These are phyloP conservation scores for Antheraea assamensis DNA, from an alignment of 2,888 invertebrate species.

Conservation along the genomic window DNA sequence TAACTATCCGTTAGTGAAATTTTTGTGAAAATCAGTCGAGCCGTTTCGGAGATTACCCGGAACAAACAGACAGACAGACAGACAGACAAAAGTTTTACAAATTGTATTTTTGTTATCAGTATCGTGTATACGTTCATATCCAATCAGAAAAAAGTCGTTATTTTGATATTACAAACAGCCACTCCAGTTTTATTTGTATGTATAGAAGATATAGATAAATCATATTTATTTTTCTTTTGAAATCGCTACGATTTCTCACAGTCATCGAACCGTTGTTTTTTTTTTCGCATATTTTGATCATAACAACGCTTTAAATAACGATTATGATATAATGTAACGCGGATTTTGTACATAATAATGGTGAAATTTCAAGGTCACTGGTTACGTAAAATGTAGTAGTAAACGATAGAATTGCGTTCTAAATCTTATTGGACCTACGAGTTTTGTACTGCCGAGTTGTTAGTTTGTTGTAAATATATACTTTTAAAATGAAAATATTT, in stretches of 20 bases:
- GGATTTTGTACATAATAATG: not conserved
- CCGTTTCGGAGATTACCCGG: too few relatives aligned
- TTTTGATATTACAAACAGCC: too few relatives aligned
- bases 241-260: not conserved
- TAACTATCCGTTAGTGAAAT: too few relatives aligned
- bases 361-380: slow-evolving; percentile 6
- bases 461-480: not conserved
- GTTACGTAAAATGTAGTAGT: not conserved
- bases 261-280: not conserved
- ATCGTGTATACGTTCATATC: too few relatives aligned
- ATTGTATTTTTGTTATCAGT: too few relatives aligned
- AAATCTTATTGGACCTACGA: not conserved
- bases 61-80: too few relatives aligned
- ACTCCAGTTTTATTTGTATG: too few relatives aligned
- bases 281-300: not conserved
- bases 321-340: not conserved
- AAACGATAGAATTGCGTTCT: not conserved
- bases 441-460: not conserved
- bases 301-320: not conserved
- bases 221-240: slow-evolving; percentile 8
- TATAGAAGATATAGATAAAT: slow-evolving; percentile 6
- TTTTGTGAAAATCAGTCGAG: too few relatives aligned
- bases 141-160: too few relatives aligned
- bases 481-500: not conserved
- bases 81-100: too few relatives aligned